phyloP scores from a whole-genome alignment of 2,888 invertebrate genomes.

The Anarsia innoxiella region DNA sequence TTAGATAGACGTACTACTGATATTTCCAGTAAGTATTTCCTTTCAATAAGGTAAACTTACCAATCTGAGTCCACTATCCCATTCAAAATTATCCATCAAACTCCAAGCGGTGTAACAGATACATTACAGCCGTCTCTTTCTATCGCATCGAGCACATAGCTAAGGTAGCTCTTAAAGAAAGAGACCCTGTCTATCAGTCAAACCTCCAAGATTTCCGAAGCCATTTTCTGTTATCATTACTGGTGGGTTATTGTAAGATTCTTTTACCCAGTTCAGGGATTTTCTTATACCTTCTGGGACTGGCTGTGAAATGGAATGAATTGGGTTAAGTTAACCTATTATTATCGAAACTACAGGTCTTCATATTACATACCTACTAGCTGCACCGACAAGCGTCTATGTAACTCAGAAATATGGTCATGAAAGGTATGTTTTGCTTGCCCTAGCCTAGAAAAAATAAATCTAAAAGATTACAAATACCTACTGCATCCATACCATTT shows the following conservation, averaged over 20 bases:
- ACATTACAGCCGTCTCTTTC: conserved; percentile 44
- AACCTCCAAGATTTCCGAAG: conserved; percentile 60
- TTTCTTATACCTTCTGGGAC: conserved; percentile 69
- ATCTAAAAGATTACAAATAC: too few species aligned
- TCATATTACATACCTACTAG: too few species aligned
- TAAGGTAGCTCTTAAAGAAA: conserved; percentile 43
- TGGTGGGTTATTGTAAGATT: conserved; percentile 68
- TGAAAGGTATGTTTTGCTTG: too few species aligned
- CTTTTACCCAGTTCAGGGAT: conserved; percentile 71
- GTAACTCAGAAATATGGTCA: too few species aligned
- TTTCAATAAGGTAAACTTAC: too few species aligned
- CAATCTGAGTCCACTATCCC: conserved; percentile 41
- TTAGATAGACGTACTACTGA: too few species aligned
- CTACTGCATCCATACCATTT: too few species aligned
- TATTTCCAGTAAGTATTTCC: too few species aligned
- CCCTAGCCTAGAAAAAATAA: too few species aligned
- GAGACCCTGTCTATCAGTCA: conserved; percentile 45
- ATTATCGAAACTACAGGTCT: background rate
- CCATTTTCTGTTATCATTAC: conserved; percentile 78
- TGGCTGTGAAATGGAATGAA: conserved; percentile 30
- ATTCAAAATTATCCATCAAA: conserved; percentile 61
- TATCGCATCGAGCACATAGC: conserved; percentile 41
- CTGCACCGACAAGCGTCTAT: too few species aligned
- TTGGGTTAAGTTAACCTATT: background rate
- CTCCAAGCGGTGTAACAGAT: conserved; percentile 49